Base-by-base conservation (phyloP, 1,140 invertebrate species). In the Drosophila tropicalis region DNA sequence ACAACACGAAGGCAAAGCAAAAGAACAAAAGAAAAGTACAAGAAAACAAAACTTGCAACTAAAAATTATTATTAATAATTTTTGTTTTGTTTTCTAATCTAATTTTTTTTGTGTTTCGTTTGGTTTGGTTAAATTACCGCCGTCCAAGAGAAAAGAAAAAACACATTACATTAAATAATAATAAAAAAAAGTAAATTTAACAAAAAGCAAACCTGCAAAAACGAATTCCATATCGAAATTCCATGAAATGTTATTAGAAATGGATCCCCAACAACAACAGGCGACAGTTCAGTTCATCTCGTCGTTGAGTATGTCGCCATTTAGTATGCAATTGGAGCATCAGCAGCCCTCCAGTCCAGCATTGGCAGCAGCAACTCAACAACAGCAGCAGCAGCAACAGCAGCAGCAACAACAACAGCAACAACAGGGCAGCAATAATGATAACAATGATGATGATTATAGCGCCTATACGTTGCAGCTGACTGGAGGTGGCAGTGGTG, bases 271-370 rank as follows among this genome's bases (percentile, higher is more conserved):
- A 90, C 95, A 96, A 92, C 95, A 96, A 90, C 93, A 93, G 86
- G 93, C 93, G 93, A 95, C 96, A 93, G 94, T 95, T 93, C 94
- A 95, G 93, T 94, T 96, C 92, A 95, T 96, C 93, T 96, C 96
- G 92, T 94, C 96, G 92, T 94, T 97, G 81, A 96, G 96, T 93
- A 96, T 97, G 95, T 96, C 96, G 92, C 95, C 96, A 73, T 95
- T 95, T 92, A 95, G 95, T 87, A 93, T 96, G 92, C 95, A 95
- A 90, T 94, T 96, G 80, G 94, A 95, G 81, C 94, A 95, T 80
- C 94, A 95, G 91, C 93, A 78, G 92, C 93, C 94, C 79, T 87
- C 94, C 94, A 95, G 79, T 94, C 95, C 72, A 77, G 93, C 81
- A 90, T 83, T 72, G 92, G 79, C 94, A 94, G 60, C 67, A 71